Evolutionary conservation across 1,140 invertebrate genomes (phyloP), one percentile per base, ranked within the genome.

Genomic region (Agraylea sexmaculata): DNA sequence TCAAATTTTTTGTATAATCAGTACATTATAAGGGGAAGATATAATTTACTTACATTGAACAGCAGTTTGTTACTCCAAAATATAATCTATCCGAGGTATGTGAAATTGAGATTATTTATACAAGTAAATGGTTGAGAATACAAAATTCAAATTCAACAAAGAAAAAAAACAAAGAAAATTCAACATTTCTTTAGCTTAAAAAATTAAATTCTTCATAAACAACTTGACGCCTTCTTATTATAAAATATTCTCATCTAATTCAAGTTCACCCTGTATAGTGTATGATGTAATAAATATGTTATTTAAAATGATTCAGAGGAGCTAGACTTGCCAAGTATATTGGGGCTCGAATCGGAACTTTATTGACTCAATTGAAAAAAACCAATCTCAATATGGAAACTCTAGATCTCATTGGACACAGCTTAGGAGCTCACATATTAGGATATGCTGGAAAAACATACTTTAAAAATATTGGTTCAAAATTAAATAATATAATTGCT

Each of bases 391-490:
- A 35, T 21, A 15, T 42, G 15, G 15, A 45, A 2, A 48, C 33
- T 6, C 19, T 44, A 16, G 46, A 48, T 8, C n/a, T 45, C 34
- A 30, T 48, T 0, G 46, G 46, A 8, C 32, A 31, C 25, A 32
- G 42, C 13, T 19, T 48, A 15, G 46, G 46, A 3, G 46, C 42
- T 29, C 46, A 48, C 32, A 29, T 42, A 0, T n/a, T 33, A 7
- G 39, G 46, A 6, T 41, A 25, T 15, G 36, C 42, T 12, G 46
- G 42, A 17, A 44, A 42, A 18, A n/a, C 31, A 4, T 45, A 30
- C 29, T 42, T 17, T 17, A 49, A 39, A 31, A 12, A 20, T 11
- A 45, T 36, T 5, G 39, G 39, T 1, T 37, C 27, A 18, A 32
- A 4, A 18, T 34, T 48, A 13, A 19, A 27, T 5, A 32, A 39